Conservation (phyloP, 2,888 invertebrate genomes). For the Andrena trimmerana region DNA sequence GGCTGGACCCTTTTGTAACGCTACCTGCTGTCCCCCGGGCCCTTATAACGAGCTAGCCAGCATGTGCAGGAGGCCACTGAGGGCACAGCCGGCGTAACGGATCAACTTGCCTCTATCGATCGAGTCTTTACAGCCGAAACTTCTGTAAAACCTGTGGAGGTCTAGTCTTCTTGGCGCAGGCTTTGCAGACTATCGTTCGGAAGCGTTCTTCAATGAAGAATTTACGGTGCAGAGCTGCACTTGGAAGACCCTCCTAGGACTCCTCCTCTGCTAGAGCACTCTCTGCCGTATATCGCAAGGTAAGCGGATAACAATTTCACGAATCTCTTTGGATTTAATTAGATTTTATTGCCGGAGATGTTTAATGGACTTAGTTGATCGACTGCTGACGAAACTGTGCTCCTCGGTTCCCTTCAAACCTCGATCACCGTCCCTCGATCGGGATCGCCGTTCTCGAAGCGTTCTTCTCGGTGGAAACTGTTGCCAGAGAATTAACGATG, state of each 20-base stretch:
- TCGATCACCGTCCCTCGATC: conserved; percentile 36
- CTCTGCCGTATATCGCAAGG: background rate
- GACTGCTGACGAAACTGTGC: conserved; percentile 35
- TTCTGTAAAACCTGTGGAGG: conserved; percentile 5
- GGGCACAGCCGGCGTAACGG: conserved; percentile 1
- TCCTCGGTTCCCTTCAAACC: conserved; percentile 21
- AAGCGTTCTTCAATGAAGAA: background rate
- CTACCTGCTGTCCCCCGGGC: conserved; percentile 50
- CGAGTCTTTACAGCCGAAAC: background rate
- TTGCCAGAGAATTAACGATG: conserved; percentile 59
- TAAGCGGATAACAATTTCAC: background rate
- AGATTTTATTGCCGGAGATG: background rate
- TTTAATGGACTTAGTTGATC: background rate
- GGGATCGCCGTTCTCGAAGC: conserved; percentile 29
- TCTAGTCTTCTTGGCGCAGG: background rate
- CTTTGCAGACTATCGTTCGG: too few species aligned
- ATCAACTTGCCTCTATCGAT: conserved; percentile 6
- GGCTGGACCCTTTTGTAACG: conserved; percentile 46
- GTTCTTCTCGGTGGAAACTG: conserved; percentile 60
- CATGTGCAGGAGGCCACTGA: conserved; percentile 6
- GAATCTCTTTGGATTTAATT: background rate
- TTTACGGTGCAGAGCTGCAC: background rate
- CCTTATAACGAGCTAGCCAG: conserved; percentile 41
- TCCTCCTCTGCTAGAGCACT: background rate
- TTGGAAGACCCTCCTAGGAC: background rate